Conservation (phyloP, 2,113 vertebrate genomes). For the Takifugu bimaculatus region DNA sequence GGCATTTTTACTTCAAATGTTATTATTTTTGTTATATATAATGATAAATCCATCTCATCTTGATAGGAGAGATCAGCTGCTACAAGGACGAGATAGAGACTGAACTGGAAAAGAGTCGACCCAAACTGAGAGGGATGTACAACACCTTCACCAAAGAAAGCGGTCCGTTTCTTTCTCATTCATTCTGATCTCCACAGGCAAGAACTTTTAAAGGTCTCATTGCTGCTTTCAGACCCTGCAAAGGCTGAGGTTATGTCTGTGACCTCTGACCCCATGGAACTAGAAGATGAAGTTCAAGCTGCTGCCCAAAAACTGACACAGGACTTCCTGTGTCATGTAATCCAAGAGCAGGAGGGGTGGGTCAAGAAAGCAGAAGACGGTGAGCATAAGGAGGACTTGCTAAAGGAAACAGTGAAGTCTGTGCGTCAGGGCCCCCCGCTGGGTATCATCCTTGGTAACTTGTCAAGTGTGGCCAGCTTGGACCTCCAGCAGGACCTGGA, state of each 20-base stretch:
- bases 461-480: conserved; percentile 81
- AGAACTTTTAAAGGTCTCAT: background rate
- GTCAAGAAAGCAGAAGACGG: background rate
- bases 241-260: conserved; percentile 72
- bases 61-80: conserved; percentile 87
- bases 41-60: background rate
- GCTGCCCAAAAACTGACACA: conserved; percentile 86
- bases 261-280: conserved; percentile 69
- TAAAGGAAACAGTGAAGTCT: background rate
- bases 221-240: conserved; percentile 61
- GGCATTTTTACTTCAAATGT: background rate
- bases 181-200: background rate
- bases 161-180: conserved; percentile 12
- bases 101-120: conserved; percentile 88
- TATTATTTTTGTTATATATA: no score
- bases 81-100: conserved; percentile 94
- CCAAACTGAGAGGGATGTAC: conserved; percentile 86
- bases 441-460: conserved; percentile 80
- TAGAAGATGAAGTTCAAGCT: conserved; percentile 80
- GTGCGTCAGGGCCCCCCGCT: conserved; percentile 62
- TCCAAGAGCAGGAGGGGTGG: conserved; percentile 59
- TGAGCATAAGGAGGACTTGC: background rate
- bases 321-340: conserved; percentile 84
- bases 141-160: conserved; percentile 80
- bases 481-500: conserved; percentile 76